phyloP scores from a whole-genome alignment of 2,113 vertebrate genomes.

The Siphamia tubifer region DNA sequence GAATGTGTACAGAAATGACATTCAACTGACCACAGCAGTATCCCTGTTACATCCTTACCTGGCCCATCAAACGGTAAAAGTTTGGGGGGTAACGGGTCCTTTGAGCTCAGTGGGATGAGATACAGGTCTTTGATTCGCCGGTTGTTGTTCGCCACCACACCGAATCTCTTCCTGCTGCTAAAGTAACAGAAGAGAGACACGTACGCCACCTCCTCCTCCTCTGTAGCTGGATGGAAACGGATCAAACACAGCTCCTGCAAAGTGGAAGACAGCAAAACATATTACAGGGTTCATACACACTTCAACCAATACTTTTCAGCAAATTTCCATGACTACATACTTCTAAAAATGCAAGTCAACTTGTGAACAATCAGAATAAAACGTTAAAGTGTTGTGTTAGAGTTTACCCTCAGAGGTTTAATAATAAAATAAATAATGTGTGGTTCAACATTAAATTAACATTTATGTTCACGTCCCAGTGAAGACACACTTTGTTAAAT shows the following conservation, averaged over 20 bases:
- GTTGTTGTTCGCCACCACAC: conserved; percentile 97
- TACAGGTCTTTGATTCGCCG: conserved; percentile 98
- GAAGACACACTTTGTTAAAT: no score
- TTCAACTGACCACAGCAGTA: not conserved
- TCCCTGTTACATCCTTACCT: conserved; percentile 85
- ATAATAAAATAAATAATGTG: no score
- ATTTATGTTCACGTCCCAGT: no score
- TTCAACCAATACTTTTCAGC: no score
- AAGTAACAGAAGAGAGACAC: conserved; percentile 99
- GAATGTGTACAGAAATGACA: conserved; percentile 4
- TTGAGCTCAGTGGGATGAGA: conserved; percentile 93
- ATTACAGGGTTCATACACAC: no score
- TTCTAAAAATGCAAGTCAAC: no score
- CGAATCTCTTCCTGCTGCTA: conserved; percentile 95
- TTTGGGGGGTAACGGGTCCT: conserved; percentile 95
- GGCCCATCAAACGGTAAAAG: conserved; percentile 98
- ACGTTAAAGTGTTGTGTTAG: no score
- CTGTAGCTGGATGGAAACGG: conserved; percentile 96
- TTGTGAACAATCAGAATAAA: no score
- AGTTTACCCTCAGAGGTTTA: no score
- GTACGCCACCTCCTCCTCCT: conserved; percentile 97
- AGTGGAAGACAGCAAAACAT: not conserved
- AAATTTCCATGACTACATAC: no score
- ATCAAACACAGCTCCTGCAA: conserved; percentile 95
- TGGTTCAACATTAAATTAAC: no score